phyloP scores from a whole-genome alignment of 2,797 vertebrate genomes.

The Micrastur ruficollis region DNA sequence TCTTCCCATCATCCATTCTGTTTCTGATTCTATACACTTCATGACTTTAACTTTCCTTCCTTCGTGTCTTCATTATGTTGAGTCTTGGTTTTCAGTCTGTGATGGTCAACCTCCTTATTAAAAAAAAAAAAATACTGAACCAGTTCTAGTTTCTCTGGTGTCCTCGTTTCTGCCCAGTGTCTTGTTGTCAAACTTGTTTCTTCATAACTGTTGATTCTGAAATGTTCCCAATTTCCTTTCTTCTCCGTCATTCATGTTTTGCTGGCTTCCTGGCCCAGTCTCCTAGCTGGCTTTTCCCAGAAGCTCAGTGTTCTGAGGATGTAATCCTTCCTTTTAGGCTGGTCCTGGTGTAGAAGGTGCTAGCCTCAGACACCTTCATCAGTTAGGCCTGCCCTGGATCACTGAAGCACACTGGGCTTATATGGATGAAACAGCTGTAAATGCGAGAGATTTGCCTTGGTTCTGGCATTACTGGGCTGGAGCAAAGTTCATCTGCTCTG shows the following conservation, averaged over 20 bases:
- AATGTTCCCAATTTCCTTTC: neutral
- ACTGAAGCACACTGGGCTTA: neutral
- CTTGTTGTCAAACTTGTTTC: neutral
- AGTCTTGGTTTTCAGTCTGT: neutral
- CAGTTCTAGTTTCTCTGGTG: neutral
- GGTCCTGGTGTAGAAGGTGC: neutral
- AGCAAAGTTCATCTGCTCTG: neutral
- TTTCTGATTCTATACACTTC: neutral
- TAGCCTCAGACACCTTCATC: neutral
- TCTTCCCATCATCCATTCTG: neutral
- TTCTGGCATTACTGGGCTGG: neutral
- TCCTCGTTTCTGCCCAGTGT: neutral
- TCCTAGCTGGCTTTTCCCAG: neutral
- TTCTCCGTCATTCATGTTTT: neutral
- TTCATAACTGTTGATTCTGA: neutral
- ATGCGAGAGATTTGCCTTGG: neutral
- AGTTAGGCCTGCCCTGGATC: neutral
- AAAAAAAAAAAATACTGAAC: neutral
- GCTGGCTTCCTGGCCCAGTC: neutral
- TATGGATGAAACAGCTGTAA: neutral
- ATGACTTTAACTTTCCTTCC: neutral
- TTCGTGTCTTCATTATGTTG: neutral
- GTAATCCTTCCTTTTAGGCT: neutral
- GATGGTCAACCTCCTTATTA: neutral
- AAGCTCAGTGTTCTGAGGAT: neutral